Evolutionary conservation across 1,140 invertebrate genomes (phyloP).

Genomic region (Mamestra configurata): DNA sequence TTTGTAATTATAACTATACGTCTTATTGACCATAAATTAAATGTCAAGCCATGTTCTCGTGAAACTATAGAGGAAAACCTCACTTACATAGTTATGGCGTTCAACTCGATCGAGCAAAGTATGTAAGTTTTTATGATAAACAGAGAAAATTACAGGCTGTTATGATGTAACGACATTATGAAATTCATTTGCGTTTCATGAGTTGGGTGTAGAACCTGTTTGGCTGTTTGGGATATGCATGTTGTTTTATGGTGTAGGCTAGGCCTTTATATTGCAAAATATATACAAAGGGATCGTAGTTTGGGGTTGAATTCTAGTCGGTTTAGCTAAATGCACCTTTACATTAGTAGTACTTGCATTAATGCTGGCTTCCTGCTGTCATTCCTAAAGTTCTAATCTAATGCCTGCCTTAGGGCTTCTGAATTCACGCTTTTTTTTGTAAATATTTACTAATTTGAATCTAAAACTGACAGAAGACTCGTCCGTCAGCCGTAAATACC

Average conservation of each 20-base stretch:
- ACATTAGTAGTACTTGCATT: too few relatives aligned
- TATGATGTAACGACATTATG: conserved; percentile 24
- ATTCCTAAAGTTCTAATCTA: too few relatives aligned
- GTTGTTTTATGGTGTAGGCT: background rate
- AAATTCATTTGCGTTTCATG: conserved; percentile 34
- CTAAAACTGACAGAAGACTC: background rate
- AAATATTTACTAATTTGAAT: background rate
- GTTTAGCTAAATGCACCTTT: too few relatives aligned
- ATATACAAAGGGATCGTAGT: too few relatives aligned
- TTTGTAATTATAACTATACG: conserved; percentile 36
- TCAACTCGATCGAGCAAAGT: conserved; percentile 24
- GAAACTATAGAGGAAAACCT: conserved; percentile 61
- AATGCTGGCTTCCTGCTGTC: too few relatives aligned
- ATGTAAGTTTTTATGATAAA: conserved; percentile 5
- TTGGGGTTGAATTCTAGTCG: too few relatives aligned
- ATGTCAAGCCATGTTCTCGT: conserved; percentile 33
- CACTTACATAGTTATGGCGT: conserved; percentile 53
- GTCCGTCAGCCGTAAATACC: background rate
- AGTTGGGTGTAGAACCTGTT: background rate
- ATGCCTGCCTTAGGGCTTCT: background rate
- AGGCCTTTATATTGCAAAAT: too few relatives aligned
- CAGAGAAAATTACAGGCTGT: conserved; percentile 9
- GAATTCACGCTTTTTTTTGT: background rate
- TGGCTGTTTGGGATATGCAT: background rate
- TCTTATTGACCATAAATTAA: conserved; percentile 55